Base-by-base conservation (phyloP, 2,113 vertebrate species). In the Formicarius rufipectus region DNA sequence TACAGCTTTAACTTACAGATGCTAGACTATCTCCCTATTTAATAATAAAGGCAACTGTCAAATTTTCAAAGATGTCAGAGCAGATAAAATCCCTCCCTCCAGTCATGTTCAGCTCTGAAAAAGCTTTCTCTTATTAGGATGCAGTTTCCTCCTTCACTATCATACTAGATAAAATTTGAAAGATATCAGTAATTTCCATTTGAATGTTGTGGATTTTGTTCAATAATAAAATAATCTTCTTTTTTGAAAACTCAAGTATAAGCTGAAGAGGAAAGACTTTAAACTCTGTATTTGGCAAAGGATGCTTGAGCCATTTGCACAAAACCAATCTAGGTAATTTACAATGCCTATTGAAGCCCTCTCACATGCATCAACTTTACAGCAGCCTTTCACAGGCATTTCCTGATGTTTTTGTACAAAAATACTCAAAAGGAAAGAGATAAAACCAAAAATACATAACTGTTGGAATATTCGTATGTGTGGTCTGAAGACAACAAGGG, bases 21-120 rank as follows among this genome's bases (percentile, higher is more conserved):
- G n/a, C 14, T 66, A 81, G 35, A 85, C 20, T 68, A n/a, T 80
- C 21, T 66, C 69, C 24, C 85, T 66, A 77, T 87, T 94, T 78
- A 93, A 76, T 86, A 94, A 93, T 45, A 87, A 87, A 97, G 40
- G 28, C 58, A 94, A 28, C 58, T 96, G 75, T 94, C 84, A 87
- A 93, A 93, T 93, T 92, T 93, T 82, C 60, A 90, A 93, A 95
- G 39, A 87, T 89, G 45, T 52, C 49, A 92, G 25, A 49, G 33
- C 52, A 87, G 64, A 96, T 87, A 96, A 95, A 95, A 81, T 88
- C 71, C 37, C 79, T 72, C 55, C 45, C 79, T 72, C 55, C 45
- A 95, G 87, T 39, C 9, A 4, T 74, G 21, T 52, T 90, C 71
- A 67, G 55, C 39, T 97, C 81, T 96, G 64, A 89, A 75, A 97